Percentiles rank a stretch among this genome's conserved stretches.
phyloP scores from a whole-genome alignment of 1,140 invertebrate species.

The Mizuhopecten yessoensis region DNA sequence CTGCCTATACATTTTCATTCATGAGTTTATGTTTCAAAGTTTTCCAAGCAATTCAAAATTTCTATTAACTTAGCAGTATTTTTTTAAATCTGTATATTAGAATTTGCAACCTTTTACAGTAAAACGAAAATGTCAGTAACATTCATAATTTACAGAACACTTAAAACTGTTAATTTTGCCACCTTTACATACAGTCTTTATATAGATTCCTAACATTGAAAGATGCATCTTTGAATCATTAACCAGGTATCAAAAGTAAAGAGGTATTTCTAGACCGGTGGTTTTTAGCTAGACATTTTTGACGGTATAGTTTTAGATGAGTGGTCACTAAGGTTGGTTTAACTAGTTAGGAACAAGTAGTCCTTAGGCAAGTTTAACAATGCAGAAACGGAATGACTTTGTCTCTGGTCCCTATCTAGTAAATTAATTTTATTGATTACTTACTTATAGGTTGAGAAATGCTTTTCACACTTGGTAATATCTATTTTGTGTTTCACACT shows the following conservation, averaged over 20 bases:
- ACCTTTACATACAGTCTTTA: neutral
- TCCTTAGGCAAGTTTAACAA: neutral
- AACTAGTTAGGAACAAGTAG: neutral
- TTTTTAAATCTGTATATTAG: too few species aligned
- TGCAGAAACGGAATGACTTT: neutral
- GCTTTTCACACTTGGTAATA: too few species aligned
- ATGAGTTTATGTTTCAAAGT: neutral
- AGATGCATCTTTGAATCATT: too few species aligned
- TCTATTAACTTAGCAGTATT: too few species aligned
- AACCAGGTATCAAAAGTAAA: neutral
- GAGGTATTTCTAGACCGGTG: neutral
- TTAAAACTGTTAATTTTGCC: too few species aligned
- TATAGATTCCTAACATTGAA: neutral
- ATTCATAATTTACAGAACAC: too few species aligned
- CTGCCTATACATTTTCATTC: neutral
- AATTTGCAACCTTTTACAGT: too few species aligned
- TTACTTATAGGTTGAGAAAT: too few species aligned
- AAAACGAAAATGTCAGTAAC: too few species aligned
- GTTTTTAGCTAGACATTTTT: neutral
- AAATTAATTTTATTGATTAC: neutral
- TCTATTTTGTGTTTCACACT: too few species aligned
- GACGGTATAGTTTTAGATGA: too few species aligned
- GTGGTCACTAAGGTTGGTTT: neutral
- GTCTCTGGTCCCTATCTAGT: neutral
- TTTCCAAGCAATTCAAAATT: neutral